Percentiles rank a stretch among this genome's conserved stretches.
phyloP scores from a whole-genome alignment of 2,797 vertebrate species.

The Melanotaenia trifasciata region DNA sequence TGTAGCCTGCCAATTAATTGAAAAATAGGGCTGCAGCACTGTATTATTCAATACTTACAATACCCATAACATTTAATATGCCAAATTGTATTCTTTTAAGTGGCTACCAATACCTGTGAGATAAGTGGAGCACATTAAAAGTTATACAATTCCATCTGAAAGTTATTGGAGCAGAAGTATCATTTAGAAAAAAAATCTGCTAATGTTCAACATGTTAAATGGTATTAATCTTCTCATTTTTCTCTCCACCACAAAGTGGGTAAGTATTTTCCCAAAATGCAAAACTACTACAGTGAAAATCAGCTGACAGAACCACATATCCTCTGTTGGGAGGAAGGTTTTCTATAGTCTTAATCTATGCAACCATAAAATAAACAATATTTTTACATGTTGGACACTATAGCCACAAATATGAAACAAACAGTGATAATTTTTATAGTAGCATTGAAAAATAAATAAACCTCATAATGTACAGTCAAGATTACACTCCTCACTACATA shows the following conservation, averaged over 20 bases:
- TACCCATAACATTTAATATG: not conserved
- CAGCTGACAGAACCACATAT: conserved; percentile 27
- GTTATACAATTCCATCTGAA: not conserved
- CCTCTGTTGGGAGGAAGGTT: conserved; percentile 26
- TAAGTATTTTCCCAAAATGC: conserved; percentile 29
- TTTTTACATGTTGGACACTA: conserved; percentile 51
- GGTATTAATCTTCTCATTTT: conserved; percentile 16
- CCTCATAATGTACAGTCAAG: conserved; percentile 69
- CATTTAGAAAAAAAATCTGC: conserved; percentile 11
- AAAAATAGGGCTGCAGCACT: not conserved
- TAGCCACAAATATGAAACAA: conserved; percentile 64
- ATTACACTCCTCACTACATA: conserved; percentile 48
- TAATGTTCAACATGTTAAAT: not conserved
- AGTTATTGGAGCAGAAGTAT: not conserved
- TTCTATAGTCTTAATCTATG: conserved; percentile 40
- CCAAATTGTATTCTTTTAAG: not conserved
- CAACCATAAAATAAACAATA: conserved; percentile 54
- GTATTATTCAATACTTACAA: not conserved
- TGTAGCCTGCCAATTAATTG: not conserved
- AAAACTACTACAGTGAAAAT: conserved; percentile 40
- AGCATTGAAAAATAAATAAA: conserved; percentile 78
- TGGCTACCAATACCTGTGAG: not conserved
- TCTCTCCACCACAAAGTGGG: conserved; percentile 4
- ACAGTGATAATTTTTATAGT: conserved; percentile 58
- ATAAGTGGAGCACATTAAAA: not conserved